Base-by-base conservation (phyloP, 2,797 vertebrate species). In the Monodelphis domestica region DNA sequence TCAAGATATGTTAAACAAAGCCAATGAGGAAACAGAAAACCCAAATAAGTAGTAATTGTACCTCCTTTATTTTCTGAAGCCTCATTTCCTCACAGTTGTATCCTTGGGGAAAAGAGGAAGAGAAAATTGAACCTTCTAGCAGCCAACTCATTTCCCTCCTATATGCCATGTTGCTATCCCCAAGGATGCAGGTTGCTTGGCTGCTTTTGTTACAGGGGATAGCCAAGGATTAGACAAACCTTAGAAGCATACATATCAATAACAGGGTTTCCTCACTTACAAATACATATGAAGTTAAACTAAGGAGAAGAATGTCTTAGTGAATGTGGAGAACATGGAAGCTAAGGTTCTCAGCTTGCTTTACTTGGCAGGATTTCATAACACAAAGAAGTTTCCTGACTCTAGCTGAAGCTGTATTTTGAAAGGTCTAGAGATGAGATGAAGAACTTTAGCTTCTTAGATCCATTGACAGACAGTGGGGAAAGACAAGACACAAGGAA, bases 281-380 rank as follows among this genome's bases (percentile, higher is more conserved):
- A 53, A 5, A 29, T 2, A 3, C 45, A 63, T 33, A 12, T 30
- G 52, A 33, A 26, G 12, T 38, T 10, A 10, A 28, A 24, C 51
- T 87, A 53, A 29, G 54, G 3, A 0, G 1, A 21, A 45, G 0
- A 0, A 0, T 21, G 17, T 0, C n/a, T 9, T 28, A 11, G 28
- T 28, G 30, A 54, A n/a, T 51, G 28, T 56, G 5, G 55, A 90
- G 53, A 53, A 38, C 56, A 45, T 55, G 12, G 28, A n/a, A 5
- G 38, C 59, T 0, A 0, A 57, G 50, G 14, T 84, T 3, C 24
- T 2, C 5, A 30, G 3, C 87, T 50, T 1, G 11, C 29, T 54
- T 11, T 90, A 29, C 52, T 33, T 52, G 50, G 53, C 30, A 54
- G 12, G 21, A 78, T 45, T 38, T 78, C 21, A 45, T 45, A 93